Percentiles rank a stretch among this genome's conserved stretches.
Evolutionary conservation across 2,113 vertebrate genomes (phyloP).

Genomic region (Bettongia penicillata): DNA sequence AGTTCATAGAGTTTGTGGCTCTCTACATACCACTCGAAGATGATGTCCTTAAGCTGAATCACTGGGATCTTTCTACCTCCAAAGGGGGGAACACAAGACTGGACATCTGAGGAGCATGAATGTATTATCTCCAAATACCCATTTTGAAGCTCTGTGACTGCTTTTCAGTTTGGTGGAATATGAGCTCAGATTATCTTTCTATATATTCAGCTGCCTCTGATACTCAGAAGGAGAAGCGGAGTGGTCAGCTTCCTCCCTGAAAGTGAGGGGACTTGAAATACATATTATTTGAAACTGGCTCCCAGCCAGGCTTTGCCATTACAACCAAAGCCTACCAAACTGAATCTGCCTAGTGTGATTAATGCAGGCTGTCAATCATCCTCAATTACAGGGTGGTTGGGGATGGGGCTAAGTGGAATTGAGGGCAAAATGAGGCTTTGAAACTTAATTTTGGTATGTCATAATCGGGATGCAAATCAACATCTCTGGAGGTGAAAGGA

Average conservation of each 20-base stretch:
- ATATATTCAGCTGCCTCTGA: too few species aligned
- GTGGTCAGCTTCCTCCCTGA: not conserved
- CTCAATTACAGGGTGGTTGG: not conserved
- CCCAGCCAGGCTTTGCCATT: not conserved
- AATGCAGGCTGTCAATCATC: not conserved
- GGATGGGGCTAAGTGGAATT: not conserved
- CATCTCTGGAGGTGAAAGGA: not conserved
- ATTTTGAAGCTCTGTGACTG: not conserved
- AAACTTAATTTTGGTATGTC: not conserved
- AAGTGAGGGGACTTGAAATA: not conserved
- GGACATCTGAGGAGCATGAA: not conserved
- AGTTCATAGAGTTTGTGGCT: not conserved
- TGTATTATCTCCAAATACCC: not conserved
- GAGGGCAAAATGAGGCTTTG: not conserved
- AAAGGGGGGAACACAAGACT: not conserved
- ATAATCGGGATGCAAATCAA: constrained; percentile 41
- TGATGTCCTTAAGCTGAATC: not conserved
- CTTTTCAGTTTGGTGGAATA: not conserved
- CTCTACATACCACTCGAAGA: not conserved
- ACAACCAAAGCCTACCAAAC: not conserved
- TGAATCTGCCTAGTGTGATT: not conserved
- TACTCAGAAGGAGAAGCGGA: not conserved
- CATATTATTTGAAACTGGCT: not conserved
- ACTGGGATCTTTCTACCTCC: not conserved
- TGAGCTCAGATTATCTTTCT: not conserved